Evolutionary conservation across 2,888 invertebrate genomes (phyloP).

Genomic region (Drosophila pegasa): DNA sequence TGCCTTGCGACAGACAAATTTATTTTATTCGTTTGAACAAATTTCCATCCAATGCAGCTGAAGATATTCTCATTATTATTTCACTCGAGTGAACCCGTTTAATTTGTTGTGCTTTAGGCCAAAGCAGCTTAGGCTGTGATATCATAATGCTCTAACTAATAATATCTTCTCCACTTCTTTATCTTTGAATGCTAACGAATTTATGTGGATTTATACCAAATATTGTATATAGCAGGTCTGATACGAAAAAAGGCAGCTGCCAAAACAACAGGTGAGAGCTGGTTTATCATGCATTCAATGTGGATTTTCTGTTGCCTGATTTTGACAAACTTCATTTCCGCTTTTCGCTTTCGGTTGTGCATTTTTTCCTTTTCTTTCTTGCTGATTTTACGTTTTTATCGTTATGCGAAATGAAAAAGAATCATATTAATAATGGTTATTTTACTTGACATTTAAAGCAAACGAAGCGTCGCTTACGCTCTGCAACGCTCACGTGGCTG

Average conservation of each 20-base stretch:
- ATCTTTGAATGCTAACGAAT: conserved; percentile 46
- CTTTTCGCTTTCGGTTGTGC: conserved; percentile 17
- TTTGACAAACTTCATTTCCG: conserved; percentile 26
- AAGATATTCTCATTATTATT: conserved; percentile 7
- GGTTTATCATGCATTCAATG: conserved; percentile 2
- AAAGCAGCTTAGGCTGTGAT: not conserved
- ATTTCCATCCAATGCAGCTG: conserved; percentile 10
- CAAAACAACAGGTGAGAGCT: conserved; percentile 42
- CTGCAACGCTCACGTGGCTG: conserved; percentile 71
- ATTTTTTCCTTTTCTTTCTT: not conserved
- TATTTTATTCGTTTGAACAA: not conserved
- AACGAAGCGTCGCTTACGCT: conserved; percentile 65
- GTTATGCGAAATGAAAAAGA: conserved; percentile 11
- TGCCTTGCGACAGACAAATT: not conserved
- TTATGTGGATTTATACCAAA: conserved; percentile 27
- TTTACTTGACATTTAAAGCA: conserved; percentile 71
- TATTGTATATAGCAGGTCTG: conserved; percentile 77
- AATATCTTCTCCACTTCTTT: conserved; percentile 9
- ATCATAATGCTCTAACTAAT: conserved; percentile 11
- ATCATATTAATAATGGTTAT: conserved; percentile 54
- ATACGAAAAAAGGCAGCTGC: conserved; percentile 83
- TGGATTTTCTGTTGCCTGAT: conserved; percentile 19
- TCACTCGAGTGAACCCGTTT: conserved; percentile 4
- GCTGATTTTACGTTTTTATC: conserved; percentile 7
- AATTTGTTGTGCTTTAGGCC: not conserved